phyloP scores from a whole-genome alignment of 2,797 vertebrate species.

The Eurystomus glaucurus region DNA sequence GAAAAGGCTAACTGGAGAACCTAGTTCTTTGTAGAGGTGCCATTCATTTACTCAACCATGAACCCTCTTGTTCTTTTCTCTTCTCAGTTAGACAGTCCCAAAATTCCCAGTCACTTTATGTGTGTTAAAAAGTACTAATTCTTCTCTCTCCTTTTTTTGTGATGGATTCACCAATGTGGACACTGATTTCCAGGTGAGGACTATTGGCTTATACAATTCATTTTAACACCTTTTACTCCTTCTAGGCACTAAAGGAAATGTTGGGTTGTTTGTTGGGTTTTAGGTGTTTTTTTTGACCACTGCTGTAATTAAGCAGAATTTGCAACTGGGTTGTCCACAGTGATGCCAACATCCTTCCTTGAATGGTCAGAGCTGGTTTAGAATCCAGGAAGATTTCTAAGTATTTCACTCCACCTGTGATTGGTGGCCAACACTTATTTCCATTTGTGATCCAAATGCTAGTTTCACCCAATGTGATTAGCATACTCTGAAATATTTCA shows the following conservation, averaged over 20 bases:
- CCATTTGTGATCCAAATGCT: accelerated
- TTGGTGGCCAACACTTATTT: neutral
- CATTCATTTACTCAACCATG: neutral
- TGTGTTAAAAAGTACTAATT: neutral
- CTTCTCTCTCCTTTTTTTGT: neutral
- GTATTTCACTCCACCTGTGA: neutral
- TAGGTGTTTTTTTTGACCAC: accelerated
- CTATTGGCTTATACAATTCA: neutral
- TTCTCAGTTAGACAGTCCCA: neutral
- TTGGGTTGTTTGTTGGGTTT: neutral
- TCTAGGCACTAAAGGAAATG: neutral
- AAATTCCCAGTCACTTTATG: neutral
- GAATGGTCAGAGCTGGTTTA: neutral
- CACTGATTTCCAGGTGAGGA: neutral
- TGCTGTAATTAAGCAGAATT: neutral
- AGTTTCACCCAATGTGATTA: neutral
- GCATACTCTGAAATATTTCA: neutral
- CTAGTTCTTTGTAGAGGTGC: neutral
- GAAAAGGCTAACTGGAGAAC: neutral
- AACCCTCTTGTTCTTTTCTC: neutral
- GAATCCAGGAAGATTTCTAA: neutral
- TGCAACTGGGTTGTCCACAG: neutral
- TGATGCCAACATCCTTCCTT: neutral
- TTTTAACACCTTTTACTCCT: neutral
- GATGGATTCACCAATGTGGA: neutral